Conservation (phyloP, 2,113 vertebrate genomes). For the Silurus meridionalis region DNA sequence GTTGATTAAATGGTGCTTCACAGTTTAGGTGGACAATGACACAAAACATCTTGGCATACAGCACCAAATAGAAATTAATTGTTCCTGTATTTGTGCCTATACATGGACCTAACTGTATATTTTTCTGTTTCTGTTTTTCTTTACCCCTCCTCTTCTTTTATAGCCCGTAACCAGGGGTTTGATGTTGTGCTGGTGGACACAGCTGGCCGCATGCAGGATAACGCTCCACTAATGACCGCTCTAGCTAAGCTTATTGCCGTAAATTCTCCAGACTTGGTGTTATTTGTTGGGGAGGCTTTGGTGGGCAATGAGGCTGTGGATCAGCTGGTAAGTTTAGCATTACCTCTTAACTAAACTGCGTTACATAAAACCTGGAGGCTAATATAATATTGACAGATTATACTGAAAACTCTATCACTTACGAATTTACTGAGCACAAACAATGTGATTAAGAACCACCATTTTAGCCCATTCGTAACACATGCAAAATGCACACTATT, state of each 20-base stretch:
- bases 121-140: neutral
- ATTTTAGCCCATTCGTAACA: no score
- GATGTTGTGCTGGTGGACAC: constrained; percentile 99
- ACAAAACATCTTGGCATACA: neutral
- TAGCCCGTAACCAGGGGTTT: constrained; percentile 92
- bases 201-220: constrained; percentile 98
- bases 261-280: constrained; percentile 91
- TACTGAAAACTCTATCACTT: no score
- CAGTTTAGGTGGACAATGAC: neutral
- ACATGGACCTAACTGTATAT: neutral
- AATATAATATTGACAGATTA: no score
- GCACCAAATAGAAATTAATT: no score
- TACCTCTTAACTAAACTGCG: neutral
- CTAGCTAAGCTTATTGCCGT: constrained; percentile 95
- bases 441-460: no score
- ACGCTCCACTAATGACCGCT: constrained; percentile 91
- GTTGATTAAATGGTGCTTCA: neutral
- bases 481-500: no score
- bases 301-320: constrained; percentile 97
- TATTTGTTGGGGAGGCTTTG: constrained; percentile 96
- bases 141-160: neutral
- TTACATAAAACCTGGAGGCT: no score
- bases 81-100: neutral
- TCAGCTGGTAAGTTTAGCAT: constrained; percentile 84
- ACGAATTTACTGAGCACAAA: no score